Evolutionary conservation across 2,797 vertebrate species (phyloP), one percentile per base, ranked within the genome.

Genomic region (Rhabdophis nuchalis): DNA sequence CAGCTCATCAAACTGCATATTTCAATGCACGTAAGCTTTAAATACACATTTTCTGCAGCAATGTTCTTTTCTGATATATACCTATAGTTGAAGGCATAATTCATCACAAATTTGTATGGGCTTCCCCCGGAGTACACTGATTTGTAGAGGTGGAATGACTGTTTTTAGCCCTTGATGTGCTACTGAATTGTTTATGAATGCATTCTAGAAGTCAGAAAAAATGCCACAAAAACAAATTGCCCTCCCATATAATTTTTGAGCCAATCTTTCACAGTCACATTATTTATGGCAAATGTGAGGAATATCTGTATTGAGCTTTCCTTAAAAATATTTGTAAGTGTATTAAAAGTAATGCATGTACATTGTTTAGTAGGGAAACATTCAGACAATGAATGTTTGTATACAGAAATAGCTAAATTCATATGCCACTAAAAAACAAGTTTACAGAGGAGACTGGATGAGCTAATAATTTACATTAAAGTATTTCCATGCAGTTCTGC

Each of bases 61-160:
- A 32, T 93, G 58, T 93, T 92, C 93, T 89, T 94, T 86, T 94
- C 86, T 93, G 82, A 88, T 93, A 90, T n/a, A 25, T 11, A 41
- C 54, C 93, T 95, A 93, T 86, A 61, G 85, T 88, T 96, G 36
- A 64, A 91, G 57, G 60, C 56, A 91, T 90, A 27, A 64, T 96
- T 96, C 90, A 92, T 72, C 77, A 91, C 46, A 54, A 4, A 89
- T 57, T 82, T 41, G 89, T 50, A 29, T 61, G 32, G 29, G 90
- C 94, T 90, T 92, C 56, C 32, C 7, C 23, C 36, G 29, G 27
- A 88, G 41, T 29, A 90, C 6, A 85, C 85, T 58, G 13, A 36
- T 58, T 92, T 87, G 86, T 1, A 58, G 16, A 25, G 64, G 1
- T 60, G 41, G 89, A 87, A 77, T 32, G 13, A 25, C 18, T 93